Evolutionary conservation across 2,888 invertebrate species (phyloP), one percentile per base, ranked within the genome.

Genomic region (Leptura quadrifasciata): DNA sequence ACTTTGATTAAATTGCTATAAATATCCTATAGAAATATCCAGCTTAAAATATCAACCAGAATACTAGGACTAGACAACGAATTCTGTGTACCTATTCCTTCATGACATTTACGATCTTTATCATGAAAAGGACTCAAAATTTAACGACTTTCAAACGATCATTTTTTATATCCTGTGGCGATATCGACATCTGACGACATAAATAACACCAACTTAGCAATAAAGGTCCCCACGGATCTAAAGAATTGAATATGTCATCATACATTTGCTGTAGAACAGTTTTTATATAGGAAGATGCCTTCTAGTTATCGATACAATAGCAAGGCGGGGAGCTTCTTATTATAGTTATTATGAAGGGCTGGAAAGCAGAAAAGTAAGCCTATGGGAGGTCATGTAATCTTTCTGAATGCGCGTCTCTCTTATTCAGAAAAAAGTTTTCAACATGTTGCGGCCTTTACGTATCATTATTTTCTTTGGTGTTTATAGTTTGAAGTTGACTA

Each of bases 271-370:
- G 68, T 27, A 63, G 61, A 75, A 71, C 60, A 67, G 70, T 72
- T 76, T 74, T 71, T 76, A 63, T 76, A 60, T 72, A 76, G 61
- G 76, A 74, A 74, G 76, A 76, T 60, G 67, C 74, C 74, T 58
- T 71, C 76, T 76, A 68, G 76, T 76, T 76, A 76, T 63, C 55
- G 31, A 63, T 47, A 76, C 72, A 76, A 67, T 71, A 57, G 70
- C 71, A 68, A 70, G 74, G 74, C 76, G 76, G 47, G n/a, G 76
- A 74, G 61, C 71, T 71, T 61, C 61, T 35, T 24, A 71, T 71
- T 61, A 52, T 71, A 24, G 20, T 35, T 24, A 71, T 71, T 61
- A 52, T 71, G 47, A 15, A 71, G 61, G 71, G 71, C 27, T 71
- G 39, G 61, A 39, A 52, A 24, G 52, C 27, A 47, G 58, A 61